Percentiles rank a stretch among this genome's conserved stretches.
These are phyloP conservation scores for Pterostichus madidus DNA, from an alignment of 2,888 invertebrate species.

Conservation along the genomic window DNA sequence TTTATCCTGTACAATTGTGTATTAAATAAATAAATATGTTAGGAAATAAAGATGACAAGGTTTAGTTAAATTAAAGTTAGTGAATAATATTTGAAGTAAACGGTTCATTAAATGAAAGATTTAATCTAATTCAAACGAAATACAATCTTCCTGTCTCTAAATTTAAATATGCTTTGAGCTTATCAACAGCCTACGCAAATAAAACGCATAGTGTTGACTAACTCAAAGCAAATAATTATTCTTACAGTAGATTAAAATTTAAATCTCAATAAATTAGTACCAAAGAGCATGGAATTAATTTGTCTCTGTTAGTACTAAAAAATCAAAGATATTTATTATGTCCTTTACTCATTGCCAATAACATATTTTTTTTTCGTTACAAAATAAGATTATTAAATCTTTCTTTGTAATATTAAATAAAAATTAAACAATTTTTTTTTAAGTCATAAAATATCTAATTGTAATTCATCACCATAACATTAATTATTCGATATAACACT, in stretches of 20 bases:
- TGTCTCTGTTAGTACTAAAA: too few species aligned
- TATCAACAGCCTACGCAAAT: conserved; percentile 9
- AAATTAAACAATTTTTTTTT: too few species aligned
- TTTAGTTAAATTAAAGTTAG: background rate
- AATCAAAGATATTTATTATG: too few species aligned
- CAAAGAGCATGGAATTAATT: too few species aligned
- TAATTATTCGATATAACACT: too few species aligned
- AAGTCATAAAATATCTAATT: too few species aligned
- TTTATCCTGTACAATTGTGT: too few species aligned
- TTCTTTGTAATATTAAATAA: too few species aligned
- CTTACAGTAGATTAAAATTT: background rate
- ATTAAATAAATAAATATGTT: background rate
- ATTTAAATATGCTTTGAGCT: conserved; percentile 25
- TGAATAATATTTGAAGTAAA: background rate
- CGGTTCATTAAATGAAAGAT: background rate
- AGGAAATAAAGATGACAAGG: background rate
- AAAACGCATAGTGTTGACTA: background rate
- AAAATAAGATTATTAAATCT: too few species aligned
- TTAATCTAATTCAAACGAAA: conserved; percentile 45
- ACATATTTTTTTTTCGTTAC: too few species aligned
- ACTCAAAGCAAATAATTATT: conserved; percentile 10
- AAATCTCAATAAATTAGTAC: background rate
- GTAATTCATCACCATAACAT: too few species aligned
- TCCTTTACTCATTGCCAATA: too few species aligned
- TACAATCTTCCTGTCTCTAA: conserved; percentile 43